These are phyloP conservation scores for Phymorhynchus buccinoides DNA, from an alignment of 1,140 invertebrate genomes.

Conservation along the genomic window DNA sequence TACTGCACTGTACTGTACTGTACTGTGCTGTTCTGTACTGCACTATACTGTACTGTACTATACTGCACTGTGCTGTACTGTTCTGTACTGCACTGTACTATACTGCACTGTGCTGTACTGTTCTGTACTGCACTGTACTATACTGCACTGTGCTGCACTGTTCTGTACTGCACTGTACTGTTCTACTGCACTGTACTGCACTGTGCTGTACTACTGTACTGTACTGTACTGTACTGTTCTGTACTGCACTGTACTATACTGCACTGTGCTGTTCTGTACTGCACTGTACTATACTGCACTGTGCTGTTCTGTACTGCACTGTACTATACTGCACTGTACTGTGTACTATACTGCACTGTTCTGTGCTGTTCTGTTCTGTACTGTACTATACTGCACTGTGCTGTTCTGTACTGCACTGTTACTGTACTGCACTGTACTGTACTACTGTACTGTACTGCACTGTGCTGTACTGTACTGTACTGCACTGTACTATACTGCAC, in stretches of 20 bases:
- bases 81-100: slow-evolving; percentile 35
- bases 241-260: slow-evolving; percentile 34
- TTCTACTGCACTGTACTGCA: slow-evolving; percentile 41
- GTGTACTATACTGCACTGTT: slow-evolving; percentile 40
- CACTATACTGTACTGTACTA: slow-evolving; percentile 33
- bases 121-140: slow-evolving; percentile 42
- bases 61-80: slow-evolving; percentile 10
- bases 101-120: slow-evolving; percentile 40
- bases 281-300: slow-evolving; percentile 40
- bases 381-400: slow-evolving; percentile 39
- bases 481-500: slow-evolving; percentile 54
- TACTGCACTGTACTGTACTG: slow-evolving; percentile 9
- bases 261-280: slow-evolving; percentile 39
- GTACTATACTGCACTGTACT: slow-evolving; percentile 41
- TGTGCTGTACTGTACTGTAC: slow-evolving; percentile 32
- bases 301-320: slow-evolving; percentile 43
- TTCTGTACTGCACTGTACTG: slow-evolving; percentile 36
- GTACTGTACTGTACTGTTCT: slow-evolving; percentile 35
- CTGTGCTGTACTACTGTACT: slow-evolving; percentile 24
- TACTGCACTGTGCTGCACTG: slow-evolving; percentile 38
- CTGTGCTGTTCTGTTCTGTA: slow-evolving; percentile 14
- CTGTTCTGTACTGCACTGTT: slow-evolving; percentile 38
- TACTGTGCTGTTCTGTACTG: slow-evolving; percentile 20
- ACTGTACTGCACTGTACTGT: slow-evolving; percentile 36
- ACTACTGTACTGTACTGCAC: slow-evolving; percentile 39